Evolutionary conservation across 2,888 invertebrate species (phyloP).

Genomic region (Prosapia bicincta): DNA sequence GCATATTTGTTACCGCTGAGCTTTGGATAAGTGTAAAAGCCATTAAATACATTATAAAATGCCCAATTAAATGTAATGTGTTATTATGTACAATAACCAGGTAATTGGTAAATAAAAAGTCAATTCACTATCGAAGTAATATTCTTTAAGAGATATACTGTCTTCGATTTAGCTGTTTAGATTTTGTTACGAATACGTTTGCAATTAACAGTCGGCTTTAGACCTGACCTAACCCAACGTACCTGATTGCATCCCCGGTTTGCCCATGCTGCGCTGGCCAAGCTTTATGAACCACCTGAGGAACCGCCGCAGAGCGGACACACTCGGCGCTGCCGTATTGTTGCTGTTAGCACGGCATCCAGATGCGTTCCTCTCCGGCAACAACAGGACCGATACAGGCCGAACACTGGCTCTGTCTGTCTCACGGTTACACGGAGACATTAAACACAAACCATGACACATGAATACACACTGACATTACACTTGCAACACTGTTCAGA

Average conservation of each 20-base stretch:
- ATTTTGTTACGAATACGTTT: too few relatives aligned
- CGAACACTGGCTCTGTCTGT: constrained; percentile 1
- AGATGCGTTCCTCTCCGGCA: constrained; percentile 1
- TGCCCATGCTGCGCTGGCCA: constrained; percentile 16
- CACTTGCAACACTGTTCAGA: background rate
- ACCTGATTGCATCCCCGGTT: constrained; percentile 10
- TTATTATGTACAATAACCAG: too few relatives aligned
- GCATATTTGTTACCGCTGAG: too few relatives aligned
- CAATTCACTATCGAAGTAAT: too few relatives aligned
- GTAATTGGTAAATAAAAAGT: too few relatives aligned
- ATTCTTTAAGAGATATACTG: too few relatives aligned
- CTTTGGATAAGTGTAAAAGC: too few relatives aligned
- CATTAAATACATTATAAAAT: too few relatives aligned
- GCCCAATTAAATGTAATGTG: too few relatives aligned
- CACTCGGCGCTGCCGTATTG: background rate
- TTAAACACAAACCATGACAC: background rate
- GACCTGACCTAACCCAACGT: too few relatives aligned
- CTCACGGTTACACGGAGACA: constrained; percentile 18
- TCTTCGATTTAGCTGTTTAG: too few relatives aligned
- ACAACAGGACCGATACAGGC: constrained; percentile 4
- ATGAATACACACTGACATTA: background rate
- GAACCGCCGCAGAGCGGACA: constrained; percentile 7
- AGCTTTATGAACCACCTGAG: constrained; percentile 12
- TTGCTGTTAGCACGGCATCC: constrained; percentile 3
- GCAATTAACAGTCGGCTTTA: too few relatives aligned